Evolutionary conservation across 2,113 vertebrate species (phyloP), one percentile per base, ranked within the genome.

Genomic region (Hepsetus odoe): DNA sequence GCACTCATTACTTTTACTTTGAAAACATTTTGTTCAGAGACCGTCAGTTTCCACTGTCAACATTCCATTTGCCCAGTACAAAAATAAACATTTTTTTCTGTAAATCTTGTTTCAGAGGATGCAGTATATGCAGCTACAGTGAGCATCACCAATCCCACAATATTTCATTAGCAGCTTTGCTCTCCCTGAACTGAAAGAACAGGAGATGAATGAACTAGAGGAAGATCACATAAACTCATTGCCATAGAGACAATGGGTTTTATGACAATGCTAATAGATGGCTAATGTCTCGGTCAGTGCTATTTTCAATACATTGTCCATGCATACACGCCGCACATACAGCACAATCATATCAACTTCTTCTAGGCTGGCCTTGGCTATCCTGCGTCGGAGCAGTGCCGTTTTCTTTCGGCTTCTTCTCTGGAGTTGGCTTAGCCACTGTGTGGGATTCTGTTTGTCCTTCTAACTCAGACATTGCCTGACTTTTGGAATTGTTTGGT

Each of bases 391-490:
- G 64, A 13, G 35, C 71, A 72, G 82, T 87, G 64, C 76, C 79
- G 80, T 70, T 88, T 42, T 80, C 80, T 0, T 14, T 12, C 2
- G 72, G 3, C 0, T 38, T 53, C 14, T 73, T 66, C 12, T 66
- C 81, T 3, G 49, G 2, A 38, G 28, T 9, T 24, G 72, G 70
- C 0, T 59, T 71, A 11, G 9, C 53, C 6, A 3, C 30, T 44
- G 18, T 70, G 32, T 77, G 44, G 11, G 64, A 42, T 49, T 28
- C 56, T 0, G 7, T 76, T 40, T 69, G 72, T 0, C n/a, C 76
- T 58, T 67, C 73, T 72, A 76, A 85, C 74, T 82, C 77, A 11
- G 74, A 58, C 83, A 75, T 46, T n/a, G 20, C 51, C 24, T 38
- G 59, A 9, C 62, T 38, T 12, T 66, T 46, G 49, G 53, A 59